Evolutionary conservation across 35 echinoderm and acorn worm species (phyloP), one percentile per base, ranked within the genome.

Genomic region (Diadema setosum): DNA sequence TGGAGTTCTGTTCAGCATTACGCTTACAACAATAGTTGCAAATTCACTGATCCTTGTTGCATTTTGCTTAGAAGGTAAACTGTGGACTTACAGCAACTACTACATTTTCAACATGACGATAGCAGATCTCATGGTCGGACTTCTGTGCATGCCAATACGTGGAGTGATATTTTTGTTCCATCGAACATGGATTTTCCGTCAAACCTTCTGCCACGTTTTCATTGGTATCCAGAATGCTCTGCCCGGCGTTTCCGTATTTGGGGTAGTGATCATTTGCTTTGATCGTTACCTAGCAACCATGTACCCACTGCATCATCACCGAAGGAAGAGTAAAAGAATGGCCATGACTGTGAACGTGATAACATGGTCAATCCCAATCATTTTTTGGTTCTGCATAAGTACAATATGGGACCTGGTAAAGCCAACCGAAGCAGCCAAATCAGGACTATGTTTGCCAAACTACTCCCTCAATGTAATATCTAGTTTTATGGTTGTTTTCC

Each of bases 281-380:
- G 86, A 88, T 35, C 86, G 86, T 80, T 88, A 88, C 49, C 20
- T 78, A 45, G 86, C 86, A 5, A 88, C 67, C 46, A 20, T 40
- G 16, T 45, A 81, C 70, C 86, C 86, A 5, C 21, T 88, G 23
- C 12, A 17, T 39, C 86, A 88, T 24, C 49, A 36, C 30, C 86
- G 42, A 58, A n/a, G 27, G 32, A 39, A 58, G 17, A 88, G 18
- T 4, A 86, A 60, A 25, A 43, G 42, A 65, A 45, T 39, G 5
- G 84, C 84, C 39, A 20, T 20, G 11, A 9, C 70, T 2, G 30
- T 43, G 20, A 86, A 67, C 14, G 56, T 32, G 4, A 4, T 86
- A 12, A 45, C 59, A 58, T 86, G 84, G 84, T 58, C 25, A 17
- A 31, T 69, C 24, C 36, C 84, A n/a, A 17, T 65, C 14, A 27